Evolutionary conservation across 2,113 vertebrate genomes (phyloP), one percentile per base, ranked within the genome.

Genomic region (Setophaga petechia): DNA sequence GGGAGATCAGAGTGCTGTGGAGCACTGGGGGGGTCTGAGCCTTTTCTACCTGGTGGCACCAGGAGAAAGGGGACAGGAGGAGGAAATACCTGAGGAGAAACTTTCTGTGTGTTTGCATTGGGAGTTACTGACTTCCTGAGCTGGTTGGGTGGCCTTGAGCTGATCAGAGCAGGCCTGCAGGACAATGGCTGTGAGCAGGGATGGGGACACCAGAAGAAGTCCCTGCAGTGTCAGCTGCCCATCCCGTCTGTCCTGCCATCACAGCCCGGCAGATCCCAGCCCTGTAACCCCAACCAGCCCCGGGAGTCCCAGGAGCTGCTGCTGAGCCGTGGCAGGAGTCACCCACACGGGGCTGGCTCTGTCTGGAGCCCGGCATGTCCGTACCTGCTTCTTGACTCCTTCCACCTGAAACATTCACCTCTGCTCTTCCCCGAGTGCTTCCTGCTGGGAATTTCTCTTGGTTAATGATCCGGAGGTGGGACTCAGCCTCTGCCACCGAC

Each of bases 401-500:
- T 15, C n/a, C 5, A 4, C 22, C 33, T 41, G 6, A 15, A 73
- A 37, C 37, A 6, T 37, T n/a, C n/a, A 4, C 43, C 55, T 62
- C 54, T 41, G 35, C 62, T 85, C 49, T 80, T 68, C 39, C 39
- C n/a, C 10, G 21, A 7, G 82, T 68, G 47, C 52, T 87, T 84
- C 8, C 66, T 72, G 57, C 55, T 27, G 75, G 68, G 35, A 62
- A 59, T 18, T 11, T 17, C 2, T 30, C 67, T 33, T 43, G 35
- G 3, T 22, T 6, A 18, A 13, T 0, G 21, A 5, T 4, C 23
- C 9, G 41, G 49, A 3, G 54, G 17, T 18, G 49, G 30, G 28
- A 14, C 46, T 35, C 28, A 2, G 44, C 2, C 10, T 43, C 44
- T 12, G 0, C 5, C 4, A 0, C 16, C 0, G 18, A 18, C 66